A percentile compares a stretch with the other conserved stretches of the same genome.
These are phyloP conservation scores for Synergus itoensis DNA, from an alignment of 2,888 invertebrate species.

Conservation along the genomic window DNA sequence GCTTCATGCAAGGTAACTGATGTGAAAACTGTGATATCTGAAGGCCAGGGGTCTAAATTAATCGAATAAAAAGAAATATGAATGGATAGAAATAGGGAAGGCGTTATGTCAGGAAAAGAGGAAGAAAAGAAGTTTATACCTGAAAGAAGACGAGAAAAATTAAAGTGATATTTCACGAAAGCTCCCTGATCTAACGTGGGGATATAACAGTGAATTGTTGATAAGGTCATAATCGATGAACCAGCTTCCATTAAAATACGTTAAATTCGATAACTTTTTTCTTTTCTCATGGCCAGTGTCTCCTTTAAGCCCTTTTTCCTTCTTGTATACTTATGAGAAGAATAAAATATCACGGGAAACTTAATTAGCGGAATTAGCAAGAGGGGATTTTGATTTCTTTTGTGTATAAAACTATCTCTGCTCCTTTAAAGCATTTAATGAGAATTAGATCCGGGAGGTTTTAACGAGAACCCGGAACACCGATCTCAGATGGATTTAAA, in stretches of 20 bases:
- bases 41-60: background rate
- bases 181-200: background rate
- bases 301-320: background rate
- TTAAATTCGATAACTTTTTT: background rate
- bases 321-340: background rate
- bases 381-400: background rate
- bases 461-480: background rate
- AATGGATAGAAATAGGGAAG: background rate
- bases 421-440: constrained; percentile 4
- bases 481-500: constrained; percentile 11
- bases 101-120: background rate
- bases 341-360: background rate
- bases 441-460: background rate
- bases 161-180: constrained; percentile 77
- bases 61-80: too few species aligned
- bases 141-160: constrained; percentile 4
- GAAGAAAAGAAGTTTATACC: background rate
- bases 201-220: constrained; percentile 2
- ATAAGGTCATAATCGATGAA: background rate
- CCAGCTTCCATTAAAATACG: background rate
- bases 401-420: background rate
- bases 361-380: background rate
- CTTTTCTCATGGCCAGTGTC: background rate
- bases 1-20: too few species aligned
- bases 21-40: background rate